Evolutionary conservation across 2,888 invertebrate genomes (phyloP), one percentile per base, ranked within the genome.

Genomic region (Drosophila atroscutellata): DNA sequence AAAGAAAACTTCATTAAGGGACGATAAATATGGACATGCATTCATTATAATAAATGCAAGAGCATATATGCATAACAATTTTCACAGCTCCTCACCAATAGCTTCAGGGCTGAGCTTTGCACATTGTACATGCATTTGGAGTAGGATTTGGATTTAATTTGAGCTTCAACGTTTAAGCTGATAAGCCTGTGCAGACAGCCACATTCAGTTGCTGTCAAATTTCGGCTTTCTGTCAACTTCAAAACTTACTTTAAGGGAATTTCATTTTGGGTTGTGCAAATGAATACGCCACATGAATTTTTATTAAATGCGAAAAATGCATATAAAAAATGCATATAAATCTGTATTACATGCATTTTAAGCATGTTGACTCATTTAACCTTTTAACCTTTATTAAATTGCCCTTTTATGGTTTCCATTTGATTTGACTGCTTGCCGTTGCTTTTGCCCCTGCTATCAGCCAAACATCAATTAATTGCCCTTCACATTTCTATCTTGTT

Each of bases 351-450:
- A 11, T 11, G 28, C 42, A 39, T 9, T 32, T 32, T 32, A 32
- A 11, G 32, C 11, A 32, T 32, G 54, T 69, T 62, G 37, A 69
- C 54, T 50, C 45, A 26, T 47, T 59, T 58, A 59, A 52, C 51
- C 59, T 59, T 64, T 70, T 60, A 57, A 32, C 55, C 18, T 42
- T 66, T 51, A 56, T 69, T 56, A 59, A 56, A 50, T 54, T 8
- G 26, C 8, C 26, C 20, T 20, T 63, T 55, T 51, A 51, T 63
- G 59, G 70, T 11, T n/a, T 37, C 42, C 72, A 52, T 77, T 70
- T 72, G 76, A 80, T 75, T 70, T 71, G 64, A 55, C 65, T 76
- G 56, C 69, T 70, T 64, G 59, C 54, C 36, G 7, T 20, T 72
- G 49, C 47, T 18, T 51, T 28, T 42, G 32, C 28, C 24, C 50